Evolutionary conservation across 2,113 vertebrate genomes (phyloP), one percentile per base, ranked within the genome.

Genomic region (Solea senegalensis): DNA sequence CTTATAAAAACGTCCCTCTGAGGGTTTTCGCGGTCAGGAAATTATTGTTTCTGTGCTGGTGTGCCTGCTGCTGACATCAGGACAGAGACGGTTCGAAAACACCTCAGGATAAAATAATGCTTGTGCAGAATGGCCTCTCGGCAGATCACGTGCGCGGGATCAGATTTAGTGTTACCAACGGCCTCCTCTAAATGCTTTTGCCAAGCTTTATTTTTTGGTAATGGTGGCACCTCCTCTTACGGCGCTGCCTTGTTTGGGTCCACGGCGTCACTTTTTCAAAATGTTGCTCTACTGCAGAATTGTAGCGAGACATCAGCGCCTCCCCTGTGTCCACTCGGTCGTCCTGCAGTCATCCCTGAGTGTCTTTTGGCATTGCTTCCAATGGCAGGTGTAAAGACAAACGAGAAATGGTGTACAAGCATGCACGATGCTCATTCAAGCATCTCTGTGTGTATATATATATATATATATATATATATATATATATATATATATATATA

Each of bases 271-370:
- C 50, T 85, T 87, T 86, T 81, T 87, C 72, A 34, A 69, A 87
- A 86, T 85, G 83, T 79, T 86, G 77, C 86, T 82, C 51, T 28
- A 1, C 70, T 84, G 86, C 88, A 80, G 83, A 85, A 88, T 77
- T 82, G 85, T 55, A 60, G 72, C 62, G 71, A 86, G 84, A 72
- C 79, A 73, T 45, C 55, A 43, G 75, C 63, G 0, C 81, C 82
- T 87, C 87, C 88, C 78, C 51, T 9, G 72, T 65, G 88, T 80
- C 82, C 78, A 68, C 84, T 84, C 85, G 57, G 87, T 89, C 78
- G 80, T 78, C 78, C 74, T 54, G 69, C 10, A 82, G 74, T 69
- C 76, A 61, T 78, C 79, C 65, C 74, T 26, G 68, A 75, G 74
- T 78, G 88, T 85, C 83, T 85, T 74, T 78, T 80, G 78, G 82